Evolutionary conservation across 2,797 vertebrate species (phyloP).

Genomic region (Sebastes wilsoni): DNA sequence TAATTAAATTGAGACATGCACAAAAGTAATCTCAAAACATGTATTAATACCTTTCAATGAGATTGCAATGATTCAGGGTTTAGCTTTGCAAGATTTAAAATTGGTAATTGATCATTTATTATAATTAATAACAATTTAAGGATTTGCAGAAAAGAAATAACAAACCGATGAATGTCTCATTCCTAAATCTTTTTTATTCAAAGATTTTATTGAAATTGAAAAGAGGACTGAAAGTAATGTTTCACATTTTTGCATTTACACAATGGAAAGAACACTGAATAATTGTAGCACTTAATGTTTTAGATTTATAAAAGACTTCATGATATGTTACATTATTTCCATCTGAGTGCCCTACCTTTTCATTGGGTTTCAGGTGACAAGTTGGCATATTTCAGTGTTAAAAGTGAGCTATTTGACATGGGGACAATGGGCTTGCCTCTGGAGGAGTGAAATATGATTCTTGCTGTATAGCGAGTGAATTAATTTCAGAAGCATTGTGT

Average conservation of each 20-base stretch:
- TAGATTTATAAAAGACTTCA: background rate
- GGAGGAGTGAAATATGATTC: slow-evolving; percentile 33
- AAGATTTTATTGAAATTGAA: background rate
- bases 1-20: background rate
- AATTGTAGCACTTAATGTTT: background rate
- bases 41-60: background rate
- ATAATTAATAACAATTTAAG: background rate
- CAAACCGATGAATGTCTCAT: background rate
- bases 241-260: background rate
- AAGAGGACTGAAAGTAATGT: background rate
- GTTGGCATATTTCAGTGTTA: slow-evolving; percentile 22
- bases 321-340: background rate
- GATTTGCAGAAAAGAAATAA: background rate
- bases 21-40: background rate
- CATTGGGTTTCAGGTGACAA: background rate
- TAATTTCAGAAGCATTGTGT: slow-evolving; percentile 35
- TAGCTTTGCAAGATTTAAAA: background rate
- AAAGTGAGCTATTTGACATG: slow-evolving; percentile 13
- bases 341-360: slow-evolving; percentile 14
- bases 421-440: slow-evolving; percentile 10
- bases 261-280: background rate
- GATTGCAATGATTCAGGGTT: background rate
- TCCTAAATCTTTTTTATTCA: background rate
- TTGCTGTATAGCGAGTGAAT: slow-evolving; percentile 41
- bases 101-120: background rate